Base-by-base conservation (phyloP, 2,888 invertebrate species). In the Nomada hirtipes region DNA sequence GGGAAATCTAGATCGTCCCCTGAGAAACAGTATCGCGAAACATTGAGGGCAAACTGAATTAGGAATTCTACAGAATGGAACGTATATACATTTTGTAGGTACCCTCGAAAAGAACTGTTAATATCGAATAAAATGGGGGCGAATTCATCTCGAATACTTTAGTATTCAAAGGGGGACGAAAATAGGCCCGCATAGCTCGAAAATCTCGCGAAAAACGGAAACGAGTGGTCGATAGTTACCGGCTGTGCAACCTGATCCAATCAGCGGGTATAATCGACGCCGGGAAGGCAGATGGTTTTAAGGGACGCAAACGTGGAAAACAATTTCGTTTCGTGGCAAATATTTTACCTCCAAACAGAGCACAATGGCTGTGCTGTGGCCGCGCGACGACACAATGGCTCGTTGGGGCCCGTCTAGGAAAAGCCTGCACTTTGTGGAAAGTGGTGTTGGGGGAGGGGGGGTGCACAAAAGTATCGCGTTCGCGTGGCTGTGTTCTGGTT, bases 251-350 rank as follows among this genome's bases (percentile, higher is more conserved):
- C 68, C 55, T 68, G 79, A 74, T 80, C 71, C 72, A 79, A 76
- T 75, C 76, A 36, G 15, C 15, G 36, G 42, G 26, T 52, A 73
- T 73, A 59, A 77, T 74, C 55, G 68, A 55, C 53, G 64, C 47
- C 18, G 20, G 52, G 55, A 23, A n/a, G 69, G 83, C 84, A 84
- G 84, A 83, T 84, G 84, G 79, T 55, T 75, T 73, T 63, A 74
- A 61, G 67, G 60, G 76, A 29, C 64, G 61, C 20, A n/a, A 53
- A 70, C 47, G 57, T 29, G 55, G 82, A 83, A 83, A 83, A 83
- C 83, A 83, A 83, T 83, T 83, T 83, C 83, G 75, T 65, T 29
- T 74, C 72, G 83, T 60, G 70, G 79, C 79, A 84, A 84, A 84
- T 84, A 84, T 84, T 84, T 84, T 73, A 76, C 65, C 59, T 67